A percentile compares a stretch with the other conserved stretches of the same genome.
These are phyloP conservation scores for Anabacerthia variegaticeps DNA, from an alignment of 2,797 vertebrate species.

Conservation along the genomic window DNA sequence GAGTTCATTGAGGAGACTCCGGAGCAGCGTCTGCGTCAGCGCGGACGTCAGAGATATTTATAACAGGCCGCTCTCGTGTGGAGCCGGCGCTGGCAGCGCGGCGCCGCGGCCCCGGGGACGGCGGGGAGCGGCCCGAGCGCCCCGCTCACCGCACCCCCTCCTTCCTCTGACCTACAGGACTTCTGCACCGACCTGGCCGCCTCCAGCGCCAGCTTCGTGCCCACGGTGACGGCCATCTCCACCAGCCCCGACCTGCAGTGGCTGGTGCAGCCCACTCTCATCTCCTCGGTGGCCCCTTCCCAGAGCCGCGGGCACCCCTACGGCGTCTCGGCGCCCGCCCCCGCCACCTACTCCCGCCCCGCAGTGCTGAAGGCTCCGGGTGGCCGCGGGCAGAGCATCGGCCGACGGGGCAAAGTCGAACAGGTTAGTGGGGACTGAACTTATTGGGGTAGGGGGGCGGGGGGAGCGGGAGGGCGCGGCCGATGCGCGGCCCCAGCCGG, in stretches of 20 bases:
- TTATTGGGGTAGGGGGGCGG: background rate
- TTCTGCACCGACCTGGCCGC: constrained; percentile 86
- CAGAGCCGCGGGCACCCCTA: constrained; percentile 85
- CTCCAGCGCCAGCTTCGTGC: constrained; percentile 90
- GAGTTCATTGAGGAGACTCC: constrained; percentile 99
- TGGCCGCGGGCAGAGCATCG: constrained; percentile 11
- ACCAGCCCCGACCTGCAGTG: constrained; percentile 98
- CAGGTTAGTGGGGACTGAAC: background rate
- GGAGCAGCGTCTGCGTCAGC: constrained; percentile 94
- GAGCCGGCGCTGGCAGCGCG: constrained; percentile 67
- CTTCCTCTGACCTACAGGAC: constrained; percentile 78
- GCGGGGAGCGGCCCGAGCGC: background rate
- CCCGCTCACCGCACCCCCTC: constrained; percentile 15
- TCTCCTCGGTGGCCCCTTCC: constrained; percentile 95
- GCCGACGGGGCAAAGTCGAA: constrained; percentile 22
- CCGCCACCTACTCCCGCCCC: constrained; percentile 57
- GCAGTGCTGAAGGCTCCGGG: constrained; percentile 77
- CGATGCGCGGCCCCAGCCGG: no score
- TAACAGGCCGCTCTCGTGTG: constrained; percentile 87
- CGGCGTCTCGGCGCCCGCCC: constrained; percentile 71
- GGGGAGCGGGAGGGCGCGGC: background rate
- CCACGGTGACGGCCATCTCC: constrained; percentile 96
- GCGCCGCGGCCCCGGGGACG: constrained; percentile 52
- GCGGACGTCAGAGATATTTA: constrained; percentile 95
- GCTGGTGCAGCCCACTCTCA: constrained; percentile 95